Conservation (phyloP, 37 sponge, comb jelly and placozoan species). For the Ephydatia muelleri region DNA sequence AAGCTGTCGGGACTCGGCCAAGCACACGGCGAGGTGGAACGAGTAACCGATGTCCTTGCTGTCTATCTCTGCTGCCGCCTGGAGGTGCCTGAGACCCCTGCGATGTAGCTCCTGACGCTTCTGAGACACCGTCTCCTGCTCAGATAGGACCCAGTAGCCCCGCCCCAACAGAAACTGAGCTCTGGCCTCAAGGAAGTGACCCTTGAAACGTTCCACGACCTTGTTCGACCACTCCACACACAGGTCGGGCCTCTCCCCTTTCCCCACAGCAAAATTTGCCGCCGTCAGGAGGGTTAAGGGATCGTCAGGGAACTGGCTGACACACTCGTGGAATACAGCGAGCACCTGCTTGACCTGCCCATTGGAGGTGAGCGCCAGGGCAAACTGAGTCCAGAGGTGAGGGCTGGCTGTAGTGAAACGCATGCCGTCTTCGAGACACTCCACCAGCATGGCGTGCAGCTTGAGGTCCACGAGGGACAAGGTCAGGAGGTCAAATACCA, state of each 20-base stretch:
- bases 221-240: slow-evolving; percentile 38
- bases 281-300: slow-evolving; percentile 34
- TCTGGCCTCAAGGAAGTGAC: slow-evolving; percentile 49
- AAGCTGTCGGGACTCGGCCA: slow-evolving; percentile 47
- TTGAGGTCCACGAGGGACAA: slow-evolving; percentile 19
- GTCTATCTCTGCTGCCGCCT: slow-evolving; percentile 35
- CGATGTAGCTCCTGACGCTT: slow-evolving; percentile 47
- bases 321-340: slow-evolving; percentile 55
- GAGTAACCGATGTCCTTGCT: slow-evolving; percentile 32
- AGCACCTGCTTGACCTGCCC: slow-evolving; percentile 38
- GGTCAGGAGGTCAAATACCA: slow-evolving; percentile 35
- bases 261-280: slow-evolving; percentile 48
- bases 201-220: not conserved
- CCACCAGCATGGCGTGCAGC: slow-evolving; percentile 30
- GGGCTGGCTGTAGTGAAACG: slow-evolving; percentile 27
- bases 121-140: slow-evolving; percentile 29
- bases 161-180: slow-evolving; percentile 30
- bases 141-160: slow-evolving; percentile 19
- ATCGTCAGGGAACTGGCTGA: slow-evolving; percentile 48
- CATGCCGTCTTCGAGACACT: slow-evolving; percentile 44
- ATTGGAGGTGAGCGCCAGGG: slow-evolving; percentile 31
- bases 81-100: slow-evolving; percentile 26
- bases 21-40: slow-evolving; percentile 45
- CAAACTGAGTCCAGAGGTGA: slow-evolving; percentile 70
- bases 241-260: slow-evolving; percentile 31